A percentile compares a stretch with the other conserved stretches of the same genome.
These are phyloP conservation scores for Glaucopsyche alexis DNA, from an alignment of 2,888 invertebrate genomes.

Conservation along the genomic window DNA sequence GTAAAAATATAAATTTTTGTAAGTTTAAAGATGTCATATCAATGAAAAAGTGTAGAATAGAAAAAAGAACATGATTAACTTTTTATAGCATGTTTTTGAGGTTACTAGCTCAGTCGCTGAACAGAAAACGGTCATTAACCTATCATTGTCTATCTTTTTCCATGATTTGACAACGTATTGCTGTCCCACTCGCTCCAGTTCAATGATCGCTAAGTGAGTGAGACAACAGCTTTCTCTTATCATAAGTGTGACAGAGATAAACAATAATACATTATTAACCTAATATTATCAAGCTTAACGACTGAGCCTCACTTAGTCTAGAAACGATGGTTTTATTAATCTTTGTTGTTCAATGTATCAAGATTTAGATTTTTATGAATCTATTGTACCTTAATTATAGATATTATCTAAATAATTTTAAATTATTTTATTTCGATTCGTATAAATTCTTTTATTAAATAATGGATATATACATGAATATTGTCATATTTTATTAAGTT, in stretches of 20 bases:
- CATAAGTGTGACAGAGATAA: too few species aligned
- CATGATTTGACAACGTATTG: not conserved
- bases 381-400: not conserved
- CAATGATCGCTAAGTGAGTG: too few species aligned
- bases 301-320: not conserved
- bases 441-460: too few species aligned
- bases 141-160: not conserved
- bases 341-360: constrained; percentile 7
- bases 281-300: too few species aligned
- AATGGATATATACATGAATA: not conserved
- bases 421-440: not conserved
- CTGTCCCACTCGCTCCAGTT: not conserved
- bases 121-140: not conserved
- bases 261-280: too few species aligned
- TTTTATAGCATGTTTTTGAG: constrained; percentile 3
- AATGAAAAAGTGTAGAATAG: constrained; percentile 13
- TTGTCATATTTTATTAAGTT: not conserved
- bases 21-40: constrained; percentile 12
- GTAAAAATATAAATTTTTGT: not conserved
- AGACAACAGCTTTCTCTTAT: too few species aligned
- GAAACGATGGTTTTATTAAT: not conserved
- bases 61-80: not conserved
- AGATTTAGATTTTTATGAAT: constrained; percentile 14
- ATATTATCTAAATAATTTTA: not conserved
- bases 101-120: not conserved